Percentiles rank a stretch among this genome's conserved stretches.
phyloP scores from a whole-genome alignment of 2,888 invertebrate genomes.

The Melipona beecheii region DNA sequence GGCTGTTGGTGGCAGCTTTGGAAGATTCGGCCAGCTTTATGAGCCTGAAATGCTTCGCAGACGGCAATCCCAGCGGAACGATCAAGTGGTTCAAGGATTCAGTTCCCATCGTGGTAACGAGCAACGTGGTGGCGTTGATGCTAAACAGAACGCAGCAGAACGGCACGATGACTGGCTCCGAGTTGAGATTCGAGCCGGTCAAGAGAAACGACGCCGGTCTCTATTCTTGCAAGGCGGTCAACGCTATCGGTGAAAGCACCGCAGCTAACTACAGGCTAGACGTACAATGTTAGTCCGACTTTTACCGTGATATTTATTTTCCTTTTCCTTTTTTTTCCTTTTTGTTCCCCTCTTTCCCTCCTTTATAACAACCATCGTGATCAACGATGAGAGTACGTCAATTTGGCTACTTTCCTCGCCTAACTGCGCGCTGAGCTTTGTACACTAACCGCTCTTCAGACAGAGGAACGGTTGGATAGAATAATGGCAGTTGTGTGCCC shows the following conservation, averaged over 20 bases:
- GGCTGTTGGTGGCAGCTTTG: constrained; percentile 82
- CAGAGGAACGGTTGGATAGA: neutral
- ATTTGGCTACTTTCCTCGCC: constrained; percentile 5
- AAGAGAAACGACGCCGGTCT: constrained; percentile 88
- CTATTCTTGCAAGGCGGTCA: constrained; percentile 94
- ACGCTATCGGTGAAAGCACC: constrained; percentile 89
- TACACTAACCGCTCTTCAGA: neutral
- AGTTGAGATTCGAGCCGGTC: constrained; percentile 86
- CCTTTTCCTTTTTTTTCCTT: neutral
- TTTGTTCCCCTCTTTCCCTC: too few relatives aligned
- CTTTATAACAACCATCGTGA: neutral
- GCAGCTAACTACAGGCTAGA: constrained; percentile 85
- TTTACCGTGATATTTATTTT: constrained; percentile 24
- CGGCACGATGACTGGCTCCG: constrained; percentile 80
- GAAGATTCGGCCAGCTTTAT: constrained; percentile 86
- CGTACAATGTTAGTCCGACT: constrained; percentile 84
- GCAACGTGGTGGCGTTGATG: constrained; percentile 82
- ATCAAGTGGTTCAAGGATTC: constrained; percentile 85
- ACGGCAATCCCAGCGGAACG: constrained; percentile 86
- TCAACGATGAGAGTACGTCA: constrained; percentile 19
- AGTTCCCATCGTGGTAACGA: constrained; percentile 68
- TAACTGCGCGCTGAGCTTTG: neutral
- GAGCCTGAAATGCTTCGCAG: constrained; percentile 85
- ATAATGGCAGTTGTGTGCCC: constrained; percentile 1
- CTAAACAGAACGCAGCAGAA: constrained; percentile 85